phyloP scores from a whole-genome alignment of 2,888 invertebrate species.

The Actias luna region DNA sequence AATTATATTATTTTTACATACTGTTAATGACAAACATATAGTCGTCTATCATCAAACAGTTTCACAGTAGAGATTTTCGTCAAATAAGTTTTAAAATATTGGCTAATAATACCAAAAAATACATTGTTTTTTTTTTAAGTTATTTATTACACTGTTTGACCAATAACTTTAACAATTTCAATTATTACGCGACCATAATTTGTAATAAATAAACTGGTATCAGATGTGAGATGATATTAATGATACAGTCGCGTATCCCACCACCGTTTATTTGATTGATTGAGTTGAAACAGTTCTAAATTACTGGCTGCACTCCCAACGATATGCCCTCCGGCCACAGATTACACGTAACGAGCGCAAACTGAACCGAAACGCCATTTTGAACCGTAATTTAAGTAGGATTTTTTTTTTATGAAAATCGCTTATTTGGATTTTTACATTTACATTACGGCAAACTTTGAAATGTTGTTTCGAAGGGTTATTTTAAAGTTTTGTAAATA shows the following conservation, averaged over 20 bases:
- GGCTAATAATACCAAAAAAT: too few relatives aligned
- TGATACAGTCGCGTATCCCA: slow-evolving; percentile 25
- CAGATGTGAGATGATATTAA: background rate
- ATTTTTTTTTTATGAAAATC: too few relatives aligned
- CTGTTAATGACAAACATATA: too few relatives aligned
- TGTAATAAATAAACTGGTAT: too few relatives aligned
- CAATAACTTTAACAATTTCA: background rate
- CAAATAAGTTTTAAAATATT: too few relatives aligned
- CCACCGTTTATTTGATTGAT: slow-evolving; percentile 50
- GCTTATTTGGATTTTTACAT: background rate
- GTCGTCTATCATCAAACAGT: too few relatives aligned
- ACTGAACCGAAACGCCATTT: background rate
- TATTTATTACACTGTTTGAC: too few relatives aligned
- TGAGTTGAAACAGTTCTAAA: slow-evolving; percentile 51
- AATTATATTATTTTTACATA: too few relatives aligned
- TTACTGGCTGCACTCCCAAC: slow-evolving; percentile 39
- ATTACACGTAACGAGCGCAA: background rate
- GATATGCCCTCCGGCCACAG: background rate
- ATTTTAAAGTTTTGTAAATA: background rate
- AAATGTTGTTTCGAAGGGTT: background rate
- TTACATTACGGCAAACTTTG: background rate
- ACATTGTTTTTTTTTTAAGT: too few relatives aligned
- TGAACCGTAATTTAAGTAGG: background rate
- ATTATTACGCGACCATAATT: background rate
- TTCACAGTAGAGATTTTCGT: too few relatives aligned